Evolutionary conservation across 2,113 vertebrate species (phyloP).

Genomic region (Hemicordylus capensis): DNA sequence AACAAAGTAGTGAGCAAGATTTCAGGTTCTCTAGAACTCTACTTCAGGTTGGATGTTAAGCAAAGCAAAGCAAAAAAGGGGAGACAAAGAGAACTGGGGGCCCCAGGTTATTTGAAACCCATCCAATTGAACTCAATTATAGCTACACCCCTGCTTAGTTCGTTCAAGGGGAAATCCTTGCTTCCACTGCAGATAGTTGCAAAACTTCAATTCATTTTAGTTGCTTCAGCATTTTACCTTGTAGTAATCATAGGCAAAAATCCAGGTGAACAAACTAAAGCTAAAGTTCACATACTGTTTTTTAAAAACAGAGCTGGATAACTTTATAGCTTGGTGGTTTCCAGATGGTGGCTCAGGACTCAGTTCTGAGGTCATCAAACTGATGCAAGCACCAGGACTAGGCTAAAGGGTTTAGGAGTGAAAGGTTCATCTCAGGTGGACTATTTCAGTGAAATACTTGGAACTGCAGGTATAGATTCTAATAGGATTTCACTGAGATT

Average conservation of each 20-base stretch:
- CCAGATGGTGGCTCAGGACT: background rate
- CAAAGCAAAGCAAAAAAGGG: no score
- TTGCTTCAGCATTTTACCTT: constrained; percentile 9
- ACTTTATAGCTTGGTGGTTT: background rate
- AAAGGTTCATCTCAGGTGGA: background rate
- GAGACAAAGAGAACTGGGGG: no score
- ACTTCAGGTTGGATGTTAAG: no score
- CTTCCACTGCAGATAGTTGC: background rate
- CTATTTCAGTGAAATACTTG: background rate
- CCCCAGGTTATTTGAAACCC: no score
- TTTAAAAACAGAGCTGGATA: background rate
- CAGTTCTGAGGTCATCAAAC: background rate
- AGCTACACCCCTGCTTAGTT: background rate
- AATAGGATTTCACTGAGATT: background rate
- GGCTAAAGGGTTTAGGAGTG: background rate
- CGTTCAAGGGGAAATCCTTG: background rate
- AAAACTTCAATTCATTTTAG: constrained; percentile 14
- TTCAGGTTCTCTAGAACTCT: no score
- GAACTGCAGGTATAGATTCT: background rate
- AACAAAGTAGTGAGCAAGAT: no score
- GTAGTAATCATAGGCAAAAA: background rate
- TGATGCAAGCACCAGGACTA: no score
- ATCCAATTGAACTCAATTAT: no score
- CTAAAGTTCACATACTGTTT: background rate
- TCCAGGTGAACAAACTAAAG: background rate